Percentiles rank a stretch among this genome's conserved stretches.
Evolutionary conservation across 2,797 vertebrate species (phyloP).

Genomic region (Enteromius radiatus): DNA sequence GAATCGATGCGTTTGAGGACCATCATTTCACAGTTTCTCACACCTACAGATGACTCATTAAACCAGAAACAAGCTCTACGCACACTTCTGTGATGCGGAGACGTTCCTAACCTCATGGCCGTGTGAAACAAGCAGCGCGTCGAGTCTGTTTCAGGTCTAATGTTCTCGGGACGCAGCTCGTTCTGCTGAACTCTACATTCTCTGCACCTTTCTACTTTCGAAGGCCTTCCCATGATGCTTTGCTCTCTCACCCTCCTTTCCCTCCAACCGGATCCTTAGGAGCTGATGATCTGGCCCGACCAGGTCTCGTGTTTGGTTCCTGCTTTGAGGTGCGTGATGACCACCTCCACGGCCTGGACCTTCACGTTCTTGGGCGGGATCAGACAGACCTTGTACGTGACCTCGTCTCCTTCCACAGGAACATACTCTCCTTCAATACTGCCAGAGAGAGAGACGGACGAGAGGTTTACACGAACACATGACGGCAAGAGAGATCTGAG

Average conservation of each 20-base stretch:
- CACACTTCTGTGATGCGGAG: background rate
- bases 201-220: background rate
- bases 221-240: slow-evolving; percentile 32
- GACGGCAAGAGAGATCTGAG: background rate
- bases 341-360: slow-evolving; percentile 97
- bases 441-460: slow-evolving; percentile 16
- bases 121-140: background rate
- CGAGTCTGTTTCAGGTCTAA: background rate
- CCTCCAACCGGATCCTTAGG: slow-evolving; percentile 77
- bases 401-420: slow-evolving; percentile 94
- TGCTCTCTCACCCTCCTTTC: background rate
- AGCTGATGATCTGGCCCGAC: slow-evolving; percentile 95
- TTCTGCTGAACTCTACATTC: too few relatives aligned
- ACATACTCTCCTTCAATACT: slow-evolving; percentile 98
- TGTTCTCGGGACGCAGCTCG: background rate
- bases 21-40: slow-evolving; percentile 37
- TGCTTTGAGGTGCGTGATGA: slow-evolving; percentile 91
- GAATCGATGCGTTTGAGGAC: slow-evolving; percentile 29
- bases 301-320: slow-evolving; percentile 97
- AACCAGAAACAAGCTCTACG: slow-evolving; percentile 14
- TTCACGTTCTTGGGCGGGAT: slow-evolving; percentile 98
- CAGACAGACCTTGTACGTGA: slow-evolving; percentile 94
- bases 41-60: background rate
- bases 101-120: background rate
- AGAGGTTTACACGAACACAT: background rate